A percentile compares a stretch with the other conserved stretches of the same genome.
Conservation (phyloP, 2,113 vertebrate genomes). For the Saguinus midas region DNA sequence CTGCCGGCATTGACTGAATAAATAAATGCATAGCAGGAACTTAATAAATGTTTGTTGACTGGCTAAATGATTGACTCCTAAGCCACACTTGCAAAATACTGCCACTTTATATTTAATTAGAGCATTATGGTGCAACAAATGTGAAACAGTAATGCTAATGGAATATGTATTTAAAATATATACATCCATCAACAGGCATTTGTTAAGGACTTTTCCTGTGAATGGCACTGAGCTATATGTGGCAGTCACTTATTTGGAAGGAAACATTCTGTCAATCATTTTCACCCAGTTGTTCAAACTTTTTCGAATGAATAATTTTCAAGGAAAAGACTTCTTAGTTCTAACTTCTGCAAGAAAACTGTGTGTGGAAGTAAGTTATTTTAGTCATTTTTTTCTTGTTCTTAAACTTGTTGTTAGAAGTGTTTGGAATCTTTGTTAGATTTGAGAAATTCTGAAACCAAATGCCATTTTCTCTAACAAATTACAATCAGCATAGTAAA, state of each 20-base stretch:
- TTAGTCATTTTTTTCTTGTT: not conserved
- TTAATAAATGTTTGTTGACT: conserved; percentile 39
- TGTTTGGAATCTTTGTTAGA: conserved; percentile 13
- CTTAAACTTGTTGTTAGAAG: not conserved
- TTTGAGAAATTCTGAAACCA: conserved; percentile 31
- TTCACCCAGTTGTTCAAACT: not conserved
- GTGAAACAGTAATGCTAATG: not conserved
- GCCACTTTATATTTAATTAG: conserved; percentile 26
- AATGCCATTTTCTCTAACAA: conserved; percentile 8
- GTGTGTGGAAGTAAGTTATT: conserved; percentile 9
- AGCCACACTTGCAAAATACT: conserved; percentile 16
- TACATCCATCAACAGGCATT: not conserved
- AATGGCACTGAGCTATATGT: not conserved
- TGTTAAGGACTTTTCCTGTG: not conserved
- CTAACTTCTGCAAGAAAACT: not conserved
- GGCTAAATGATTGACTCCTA: conserved; percentile 8
- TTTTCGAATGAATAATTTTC: conserved; percentile 26
- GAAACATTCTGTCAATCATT: conserved; percentile 39
- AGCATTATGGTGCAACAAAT: not conserved
- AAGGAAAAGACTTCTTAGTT: not conserved
- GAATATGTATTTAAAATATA: not conserved
- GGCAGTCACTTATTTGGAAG: conserved; percentile 33
- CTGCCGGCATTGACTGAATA: not conserved
- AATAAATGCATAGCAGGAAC: not conserved
- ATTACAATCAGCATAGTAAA: not conserved